phyloP scores from a whole-genome alignment of 1,140 invertebrate genomes.

The Globodera rostochiensis region DNA sequence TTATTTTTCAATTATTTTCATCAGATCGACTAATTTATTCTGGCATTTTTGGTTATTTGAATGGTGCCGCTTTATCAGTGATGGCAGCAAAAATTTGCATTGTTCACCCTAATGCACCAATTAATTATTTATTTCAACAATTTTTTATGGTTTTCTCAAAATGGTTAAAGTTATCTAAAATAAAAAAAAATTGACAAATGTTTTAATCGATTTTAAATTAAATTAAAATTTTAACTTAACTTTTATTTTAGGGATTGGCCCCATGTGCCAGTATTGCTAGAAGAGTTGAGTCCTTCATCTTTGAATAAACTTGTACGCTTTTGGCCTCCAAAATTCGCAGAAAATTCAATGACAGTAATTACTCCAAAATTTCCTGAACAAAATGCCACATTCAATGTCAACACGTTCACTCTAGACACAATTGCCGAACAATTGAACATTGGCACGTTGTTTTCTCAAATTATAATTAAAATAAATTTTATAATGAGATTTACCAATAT shows the following conservation, averaged over 20 bases:
- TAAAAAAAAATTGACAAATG: too few relatives aligned
- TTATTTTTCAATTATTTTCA: too few relatives aligned
- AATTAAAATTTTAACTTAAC: background rate
- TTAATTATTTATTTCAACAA: constrained; percentile 17
- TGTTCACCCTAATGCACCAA: background rate
- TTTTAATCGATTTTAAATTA: background rate
- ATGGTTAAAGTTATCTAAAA: constrained; percentile 13
- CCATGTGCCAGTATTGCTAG: constrained; percentile 2
- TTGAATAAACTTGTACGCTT: constrained; percentile 15
- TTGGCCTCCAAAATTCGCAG: background rate
- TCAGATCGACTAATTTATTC: constrained; percentile 19
- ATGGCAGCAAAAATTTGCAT: constrained; percentile 21
- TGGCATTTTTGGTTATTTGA: constrained; percentile 22
- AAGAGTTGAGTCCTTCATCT: background rate
- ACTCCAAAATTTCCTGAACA: constrained; percentile 22
- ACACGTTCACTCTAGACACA: background rate
- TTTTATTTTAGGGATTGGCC: constrained; percentile 18
- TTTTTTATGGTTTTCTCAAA: constrained; percentile 3
- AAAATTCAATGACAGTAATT: constrained; percentile 13
- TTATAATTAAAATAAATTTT: too few relatives aligned
- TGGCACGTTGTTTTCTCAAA: background rate
- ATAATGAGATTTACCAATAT: too few relatives aligned
- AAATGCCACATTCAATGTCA: constrained; percentile 17
- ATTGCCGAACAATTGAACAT: constrained; percentile 7
- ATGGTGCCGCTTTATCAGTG: constrained; percentile 4